Conservation (phyloP, 2,797 vertebrate genomes). For the Cyprinodon diabolis region DNA sequence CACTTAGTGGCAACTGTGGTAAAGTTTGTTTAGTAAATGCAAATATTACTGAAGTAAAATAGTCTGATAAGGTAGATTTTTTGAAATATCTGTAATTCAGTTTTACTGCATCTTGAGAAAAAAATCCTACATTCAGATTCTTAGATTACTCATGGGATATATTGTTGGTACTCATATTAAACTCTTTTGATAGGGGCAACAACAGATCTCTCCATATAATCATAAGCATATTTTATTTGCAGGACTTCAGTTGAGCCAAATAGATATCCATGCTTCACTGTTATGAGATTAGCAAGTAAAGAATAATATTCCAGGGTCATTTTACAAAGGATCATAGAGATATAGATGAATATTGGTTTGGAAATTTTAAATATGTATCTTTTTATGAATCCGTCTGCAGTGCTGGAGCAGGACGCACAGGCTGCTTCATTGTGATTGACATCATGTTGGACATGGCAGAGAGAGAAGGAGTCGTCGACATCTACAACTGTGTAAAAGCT, state of each 20-base stretch:
- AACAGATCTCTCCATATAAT: too few relatives aligned
- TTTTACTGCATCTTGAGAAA: too few relatives aligned
- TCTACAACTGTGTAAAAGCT: conserved; percentile 99
- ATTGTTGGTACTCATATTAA: too few relatives aligned
- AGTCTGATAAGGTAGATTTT: background rate
- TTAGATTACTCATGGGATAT: too few relatives aligned
- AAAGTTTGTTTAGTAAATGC: background rate
- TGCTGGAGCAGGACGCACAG: conserved; percentile 95
- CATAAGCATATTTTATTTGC: too few relatives aligned
- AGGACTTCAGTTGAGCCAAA: too few relatives aligned
- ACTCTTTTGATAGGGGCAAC: too few relatives aligned
- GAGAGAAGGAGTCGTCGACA: conserved; percentile 98
- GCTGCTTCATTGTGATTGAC: conserved; percentile 98
- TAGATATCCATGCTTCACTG: too few relatives aligned
- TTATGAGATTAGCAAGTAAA: too few relatives aligned
- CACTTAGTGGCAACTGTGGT: background rate
- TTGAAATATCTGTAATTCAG: background rate
- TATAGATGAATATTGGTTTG: background rate
- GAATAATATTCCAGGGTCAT: too few relatives aligned
- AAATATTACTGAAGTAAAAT: background rate
- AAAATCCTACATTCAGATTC: too few relatives aligned
- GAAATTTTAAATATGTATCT: background rate
- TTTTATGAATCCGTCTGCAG: conserved; percentile 67
- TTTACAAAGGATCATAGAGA: background rate
- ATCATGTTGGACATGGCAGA: conserved; percentile 99